Evolutionary conservation across 2,888 invertebrate species (phyloP).

Genomic region (Neocrepidodera transversa): DNA sequence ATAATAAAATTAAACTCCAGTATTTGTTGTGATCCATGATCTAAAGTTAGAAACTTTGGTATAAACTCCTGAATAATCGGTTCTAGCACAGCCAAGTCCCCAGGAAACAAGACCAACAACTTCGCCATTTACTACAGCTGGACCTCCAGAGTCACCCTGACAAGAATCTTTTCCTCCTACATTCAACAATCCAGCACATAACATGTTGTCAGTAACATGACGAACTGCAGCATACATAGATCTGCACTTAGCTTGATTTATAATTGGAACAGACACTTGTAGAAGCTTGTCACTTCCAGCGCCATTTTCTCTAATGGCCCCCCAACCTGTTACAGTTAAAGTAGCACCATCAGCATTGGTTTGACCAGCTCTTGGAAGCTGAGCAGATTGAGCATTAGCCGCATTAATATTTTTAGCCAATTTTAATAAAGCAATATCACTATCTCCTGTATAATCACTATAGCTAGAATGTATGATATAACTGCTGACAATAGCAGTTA

Average conservation of each 20-base stretch:
- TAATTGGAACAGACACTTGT: slow-evolving; percentile 9
- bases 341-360: background rate
- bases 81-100: slow-evolving; percentile 46
- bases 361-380: background rate
- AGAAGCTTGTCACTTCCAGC: background rate
- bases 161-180: slow-evolving; percentile 58
- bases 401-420: background rate
- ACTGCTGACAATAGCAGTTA: background rate
- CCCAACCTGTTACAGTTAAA: slow-evolving; percentile 17
- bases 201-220: slow-evolving; percentile 57
- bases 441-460: background rate
- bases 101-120: slow-evolving; percentile 48
- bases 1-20: too few species aligned
- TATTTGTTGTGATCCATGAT: background rate
- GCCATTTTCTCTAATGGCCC: background rate
- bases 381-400: background rate
- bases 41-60: slow-evolving; percentile 19
- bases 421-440: slow-evolving; percentile 5
- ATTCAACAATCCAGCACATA: slow-evolving; percentile 64
- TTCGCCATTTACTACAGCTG: slow-evolving; percentile 35
- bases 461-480: slow-evolving; percentile 1
- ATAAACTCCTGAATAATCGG: slow-evolving; percentile 46
- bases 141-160: slow-evolving; percentile 48
- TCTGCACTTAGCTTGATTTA: background rate
- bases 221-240: background rate